Conservation (phyloP, 2,797 vertebrate species). For the Siniperca obscura region DNA sequence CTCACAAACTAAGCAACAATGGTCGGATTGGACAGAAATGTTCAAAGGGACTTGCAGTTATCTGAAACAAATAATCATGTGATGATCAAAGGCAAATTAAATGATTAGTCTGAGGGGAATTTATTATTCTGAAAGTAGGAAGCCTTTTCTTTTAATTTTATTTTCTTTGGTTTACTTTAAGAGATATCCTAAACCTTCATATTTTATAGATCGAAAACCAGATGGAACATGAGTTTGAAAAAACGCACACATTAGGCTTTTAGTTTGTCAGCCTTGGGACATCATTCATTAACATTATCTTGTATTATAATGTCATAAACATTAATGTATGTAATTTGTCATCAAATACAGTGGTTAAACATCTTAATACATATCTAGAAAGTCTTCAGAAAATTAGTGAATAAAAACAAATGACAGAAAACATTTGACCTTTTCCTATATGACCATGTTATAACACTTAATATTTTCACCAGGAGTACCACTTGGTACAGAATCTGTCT, state of each 20-base stretch:
- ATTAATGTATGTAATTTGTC: neutral
- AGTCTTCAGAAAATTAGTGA: neutral
- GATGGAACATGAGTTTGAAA: neutral
- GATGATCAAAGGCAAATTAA: conserved; percentile 32
- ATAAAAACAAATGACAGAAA: neutral
- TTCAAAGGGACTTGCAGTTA: conserved; percentile 29
- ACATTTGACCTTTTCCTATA: neutral
- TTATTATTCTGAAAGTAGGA: neutral
- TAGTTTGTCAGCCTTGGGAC: neutral
- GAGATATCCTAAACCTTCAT: neutral
- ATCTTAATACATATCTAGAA: neutral
- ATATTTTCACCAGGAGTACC: conserved; percentile 3
- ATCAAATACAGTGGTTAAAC: neutral
- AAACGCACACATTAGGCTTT: neutral
- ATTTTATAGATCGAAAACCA: conserved; percentile 1
- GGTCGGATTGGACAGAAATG: conserved; percentile 24
- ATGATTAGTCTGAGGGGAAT: neutral
- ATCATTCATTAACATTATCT: neutral
- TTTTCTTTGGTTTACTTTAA: neutral
- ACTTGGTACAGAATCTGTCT: conserved; percentile 28
- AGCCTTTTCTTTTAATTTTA: neutral
- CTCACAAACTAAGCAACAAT: conserved; percentile 24
- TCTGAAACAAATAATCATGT: conserved; percentile 35
- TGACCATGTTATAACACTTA: neutral
- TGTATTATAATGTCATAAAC: neutral